A percentile compares a stretch with the other conserved stretches of the same genome.
Conservation (phyloP, 2,888 invertebrate species). For the Tinea pellionella region DNA sequence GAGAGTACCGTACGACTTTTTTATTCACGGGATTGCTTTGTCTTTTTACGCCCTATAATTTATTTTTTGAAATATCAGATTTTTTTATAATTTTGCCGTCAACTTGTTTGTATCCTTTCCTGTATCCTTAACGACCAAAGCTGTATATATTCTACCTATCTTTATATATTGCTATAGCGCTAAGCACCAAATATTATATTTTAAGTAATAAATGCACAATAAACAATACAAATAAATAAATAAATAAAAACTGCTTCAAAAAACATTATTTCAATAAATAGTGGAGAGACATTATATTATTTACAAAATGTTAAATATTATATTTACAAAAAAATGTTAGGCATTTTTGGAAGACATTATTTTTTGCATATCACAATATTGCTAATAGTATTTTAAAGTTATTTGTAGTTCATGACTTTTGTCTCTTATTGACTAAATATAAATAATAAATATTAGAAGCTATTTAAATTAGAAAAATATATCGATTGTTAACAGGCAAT, state of each 20-base stretch:
- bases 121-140: not conserved
- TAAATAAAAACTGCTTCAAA: not conserved
- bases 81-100: too few species aligned
- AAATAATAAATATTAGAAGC: too few species aligned
- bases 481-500: too few species aligned
- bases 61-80: too few species aligned
- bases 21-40: too few species aligned
- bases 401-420: too few species aligned
- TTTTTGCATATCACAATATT: not conserved
- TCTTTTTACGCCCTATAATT: too few species aligned
- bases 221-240: slow-evolving; percentile 3
- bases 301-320: not conserved
- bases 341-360: not conserved
- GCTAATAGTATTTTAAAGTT: too few species aligned
- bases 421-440: too few species aligned
- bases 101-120: too few species aligned
- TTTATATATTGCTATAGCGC: not conserved
- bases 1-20: too few species aligned
- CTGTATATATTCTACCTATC: not conserved
- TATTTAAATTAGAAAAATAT: too few species aligned
- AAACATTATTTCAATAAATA: slow-evolving; percentile 2
- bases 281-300: not conserved
- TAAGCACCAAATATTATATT: not conserved
- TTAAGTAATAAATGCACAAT: slow-evolving; percentile 1
- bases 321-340: not conserved